Evolutionary conservation across 35 echinoderm and acorn worm genomes (phyloP).

Genomic region (Patiria miniata): DNA sequence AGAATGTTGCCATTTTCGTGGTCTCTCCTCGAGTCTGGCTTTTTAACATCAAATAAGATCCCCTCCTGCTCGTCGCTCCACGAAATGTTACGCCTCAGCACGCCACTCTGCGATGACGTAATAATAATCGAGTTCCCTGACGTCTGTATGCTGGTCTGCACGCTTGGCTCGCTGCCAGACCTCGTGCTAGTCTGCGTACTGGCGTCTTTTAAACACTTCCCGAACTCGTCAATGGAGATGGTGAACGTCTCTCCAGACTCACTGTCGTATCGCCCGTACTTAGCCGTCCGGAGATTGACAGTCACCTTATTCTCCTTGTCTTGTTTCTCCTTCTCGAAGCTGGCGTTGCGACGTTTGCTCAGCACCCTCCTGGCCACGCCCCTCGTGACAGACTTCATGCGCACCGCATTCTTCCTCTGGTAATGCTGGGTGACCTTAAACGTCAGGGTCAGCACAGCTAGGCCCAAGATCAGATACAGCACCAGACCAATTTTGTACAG

Average conservation of each 20-base stretch:
- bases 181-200: not conserved
- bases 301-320: not conserved
- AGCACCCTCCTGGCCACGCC: slow-evolving; percentile 19
- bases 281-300: not conserved
- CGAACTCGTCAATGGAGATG: slow-evolving; percentile 5
- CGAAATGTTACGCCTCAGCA: not conserved
- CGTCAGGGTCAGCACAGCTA: slow-evolving; percentile 67
- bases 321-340: slow-evolving; percentile 8
- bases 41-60: not conserved
- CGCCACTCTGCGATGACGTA: slow-evolving; percentile 13
- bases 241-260: slow-evolving; percentile 15
- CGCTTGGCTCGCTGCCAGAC: not conserved
- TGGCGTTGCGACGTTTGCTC: not conserved
- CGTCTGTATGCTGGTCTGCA: not conserved
- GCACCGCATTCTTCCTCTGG: slow-evolving; percentile 6
- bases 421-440: slow-evolving; percentile 49
- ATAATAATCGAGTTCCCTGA: not conserved
- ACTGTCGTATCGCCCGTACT: not conserved
- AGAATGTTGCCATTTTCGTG: no score
- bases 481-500: slow-evolving; percentile 67
- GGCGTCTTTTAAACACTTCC: slow-evolving; percentile 1
- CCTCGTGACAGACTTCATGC: not conserved
- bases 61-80: not conserved
- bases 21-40: not conserved
- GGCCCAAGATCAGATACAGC: slow-evolving; percentile 63